Conservation (phyloP, 2,797 vertebrate species). For the Enteromius mattozi region DNA sequence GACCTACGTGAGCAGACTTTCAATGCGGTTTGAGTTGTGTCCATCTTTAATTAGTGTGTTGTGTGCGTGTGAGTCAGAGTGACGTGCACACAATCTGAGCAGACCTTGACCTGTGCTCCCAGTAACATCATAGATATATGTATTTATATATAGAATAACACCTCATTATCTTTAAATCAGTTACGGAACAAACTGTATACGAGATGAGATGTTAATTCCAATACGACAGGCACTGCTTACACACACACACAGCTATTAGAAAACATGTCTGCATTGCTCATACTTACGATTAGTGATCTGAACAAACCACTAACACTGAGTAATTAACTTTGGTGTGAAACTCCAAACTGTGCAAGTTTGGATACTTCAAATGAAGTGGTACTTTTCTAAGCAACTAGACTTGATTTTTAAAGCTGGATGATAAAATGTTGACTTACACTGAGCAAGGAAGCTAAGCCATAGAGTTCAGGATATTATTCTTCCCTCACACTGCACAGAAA, state of each 20-base stretch:
- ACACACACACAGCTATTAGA: not conserved
- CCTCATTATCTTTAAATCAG: slow-evolving; percentile 30
- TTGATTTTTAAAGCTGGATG: not conserved
- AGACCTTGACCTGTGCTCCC: slow-evolving; percentile 37
- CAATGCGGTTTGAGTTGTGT: slow-evolving; percentile 7
- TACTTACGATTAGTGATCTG: not conserved
- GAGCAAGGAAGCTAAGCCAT: not conserved
- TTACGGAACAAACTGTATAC: not conserved
- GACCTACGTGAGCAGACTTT: slow-evolving; percentile 34
- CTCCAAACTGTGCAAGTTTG: not conserved
- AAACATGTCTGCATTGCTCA: not conserved
- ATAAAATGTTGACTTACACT: not conserved
- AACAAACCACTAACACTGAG: not conserved
- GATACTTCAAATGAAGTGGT: slow-evolving; percentile 3
- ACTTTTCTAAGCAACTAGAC: not conserved
- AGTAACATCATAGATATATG: not conserved
- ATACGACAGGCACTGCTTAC: not conserved
- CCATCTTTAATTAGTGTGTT: slow-evolving; percentile 43
- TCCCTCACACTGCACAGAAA: not conserved
- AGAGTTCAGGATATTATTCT: not conserved
- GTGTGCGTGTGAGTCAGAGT: not conserved
- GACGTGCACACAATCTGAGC: slow-evolving; percentile 8
- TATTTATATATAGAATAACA: slow-evolving; percentile 12
- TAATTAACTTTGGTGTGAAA: not conserved
- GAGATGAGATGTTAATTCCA: slow-evolving; percentile 19